Evolutionary conservation across 2,797 vertebrate genomes (phyloP), one percentile per base, ranked within the genome.

Genomic region (Columba guinea): DNA sequence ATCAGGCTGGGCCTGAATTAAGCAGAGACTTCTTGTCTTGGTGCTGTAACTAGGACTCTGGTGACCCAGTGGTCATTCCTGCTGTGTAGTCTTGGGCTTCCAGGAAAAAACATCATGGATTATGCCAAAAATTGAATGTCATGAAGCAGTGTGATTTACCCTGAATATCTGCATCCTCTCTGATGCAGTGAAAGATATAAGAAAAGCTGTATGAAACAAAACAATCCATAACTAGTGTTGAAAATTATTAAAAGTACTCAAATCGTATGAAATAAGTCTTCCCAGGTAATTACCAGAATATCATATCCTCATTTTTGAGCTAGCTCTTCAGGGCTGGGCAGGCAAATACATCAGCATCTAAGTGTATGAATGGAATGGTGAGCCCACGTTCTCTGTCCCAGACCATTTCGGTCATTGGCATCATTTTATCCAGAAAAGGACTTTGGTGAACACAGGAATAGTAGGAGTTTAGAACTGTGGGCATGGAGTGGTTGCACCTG

Each of bases 121-220:
- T 71, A 53, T 37, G 14, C 14, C 26, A 75, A 60, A 84, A 74
- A 63, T 3, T 12, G 13, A n/a, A 27, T 70, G 27, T 35, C 32
- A 41, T 11, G 24, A 84, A 68, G 34, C 12, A 51, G 5, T 34
- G 4, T 68, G 10, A 23, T 88, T 90, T 84, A 35, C 13, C 14
- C 12, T 28, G 67, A n/a, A 8, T 60, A 24, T 21, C 52, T 55
- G 56, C 0, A 0, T 6, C 7, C 18, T 67, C 13, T 89, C 59
- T 75, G 46, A 53, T 17, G 10, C 24, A 74, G 16, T 52, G n/a
- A 75, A 88, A 88, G 15, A 13, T 27, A 8, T 2, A 56, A 58
- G 44, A 87, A 63, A 26, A 71, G 16, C 16, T 58, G 3, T 39
- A 6, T 58, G 30, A 49, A 46, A 53, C 6, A 48, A 76, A 80